Evolutionary conservation across 2,888 invertebrate species (phyloP).

Genomic region (Andrena dorsata): DNA sequence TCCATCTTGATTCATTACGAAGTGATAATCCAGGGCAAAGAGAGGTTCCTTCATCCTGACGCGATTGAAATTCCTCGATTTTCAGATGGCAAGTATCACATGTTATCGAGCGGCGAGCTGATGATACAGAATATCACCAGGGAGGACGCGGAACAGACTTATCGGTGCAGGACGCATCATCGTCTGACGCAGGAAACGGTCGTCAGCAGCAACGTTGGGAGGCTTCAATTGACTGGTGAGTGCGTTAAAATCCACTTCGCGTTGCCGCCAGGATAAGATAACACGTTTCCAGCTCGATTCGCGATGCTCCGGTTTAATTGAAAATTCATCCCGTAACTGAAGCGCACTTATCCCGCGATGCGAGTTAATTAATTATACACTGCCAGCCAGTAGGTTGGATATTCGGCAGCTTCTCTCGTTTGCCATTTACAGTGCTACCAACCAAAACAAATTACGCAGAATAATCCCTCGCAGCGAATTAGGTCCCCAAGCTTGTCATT

Average conservation of each 20-base stretch:
- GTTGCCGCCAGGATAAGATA: slow-evolving; percentile 12
- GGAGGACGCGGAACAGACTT: slow-evolving; percentile 86
- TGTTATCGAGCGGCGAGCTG: slow-evolving; percentile 87
- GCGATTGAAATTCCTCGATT: slow-evolving; percentile 30
- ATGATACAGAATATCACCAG: slow-evolving; percentile 87
- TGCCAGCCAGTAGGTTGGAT: not conserved
- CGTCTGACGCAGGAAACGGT: slow-evolving; percentile 87
- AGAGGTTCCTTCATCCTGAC: not conserved
- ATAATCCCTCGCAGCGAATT: no score
- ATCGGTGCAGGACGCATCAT: slow-evolving; percentile 88
- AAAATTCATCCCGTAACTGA: slow-evolving; percentile 32
- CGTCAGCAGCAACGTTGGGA: slow-evolving; percentile 87
- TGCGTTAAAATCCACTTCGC: slow-evolving; percentile 50
- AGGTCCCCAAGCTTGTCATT: no score
- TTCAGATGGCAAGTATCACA: slow-evolving; percentile 87
- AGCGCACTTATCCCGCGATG: not conserved
- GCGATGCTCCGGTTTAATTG: slow-evolving; percentile 11
- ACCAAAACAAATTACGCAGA: no score
- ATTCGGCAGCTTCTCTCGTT: not conserved
- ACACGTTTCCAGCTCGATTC: slow-evolving; percentile 3
- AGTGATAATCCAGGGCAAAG: not conserved
- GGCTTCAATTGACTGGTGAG: slow-evolving; percentile 87
- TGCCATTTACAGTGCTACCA: not conserved
- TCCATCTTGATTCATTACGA: no score
- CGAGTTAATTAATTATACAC: slow-evolving; percentile 20